A percentile compares a stretch with the other conserved stretches of the same genome.
Evolutionary conservation across 2,797 vertebrate genomes (phyloP).

Genomic region (Notolabrus celidotus): DNA sequence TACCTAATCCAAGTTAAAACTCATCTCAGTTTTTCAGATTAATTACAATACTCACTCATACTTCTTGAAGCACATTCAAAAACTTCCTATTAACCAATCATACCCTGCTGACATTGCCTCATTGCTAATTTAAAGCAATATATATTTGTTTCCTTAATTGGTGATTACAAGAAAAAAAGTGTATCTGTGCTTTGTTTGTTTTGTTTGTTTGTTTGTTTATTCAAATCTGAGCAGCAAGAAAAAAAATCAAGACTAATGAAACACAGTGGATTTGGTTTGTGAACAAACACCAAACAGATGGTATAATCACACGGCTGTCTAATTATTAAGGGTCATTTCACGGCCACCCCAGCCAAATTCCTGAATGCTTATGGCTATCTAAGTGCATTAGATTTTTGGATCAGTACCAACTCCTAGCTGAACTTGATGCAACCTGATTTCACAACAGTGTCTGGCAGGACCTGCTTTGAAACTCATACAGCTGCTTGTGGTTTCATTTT

Average conservation of each 20-base stretch:
- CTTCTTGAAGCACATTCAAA: neutral
- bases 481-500: conserved; percentile 36
- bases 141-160: too few species aligned
- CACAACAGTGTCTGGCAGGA: conserved; percentile 4
- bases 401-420: conserved; percentile 15
- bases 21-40: neutral
- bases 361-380: conserved; percentile 24
- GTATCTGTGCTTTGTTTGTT: neutral
- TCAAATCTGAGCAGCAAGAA: too few species aligned
- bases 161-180: too few species aligned
- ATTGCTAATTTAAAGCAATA: neutral
- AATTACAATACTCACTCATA: neutral
- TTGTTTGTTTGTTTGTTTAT: too few species aligned
- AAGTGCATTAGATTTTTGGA: conserved; percentile 23
- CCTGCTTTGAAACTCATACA: neutral
- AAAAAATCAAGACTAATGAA: too few species aligned
- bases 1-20: conserved; percentile 1
- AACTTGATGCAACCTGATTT: conserved; percentile 11
- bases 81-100: too few species aligned
- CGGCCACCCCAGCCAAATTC: conserved; percentile 21
- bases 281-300: conserved; percentile 20
- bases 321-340: conserved; percentile 22
- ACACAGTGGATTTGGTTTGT: too few species aligned
- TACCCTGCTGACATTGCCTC: too few species aligned
- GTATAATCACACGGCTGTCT: too few species aligned